phyloP scores from a whole-genome alignment of 1,140 invertebrate species.

The Sinonovacula constricta region DNA sequence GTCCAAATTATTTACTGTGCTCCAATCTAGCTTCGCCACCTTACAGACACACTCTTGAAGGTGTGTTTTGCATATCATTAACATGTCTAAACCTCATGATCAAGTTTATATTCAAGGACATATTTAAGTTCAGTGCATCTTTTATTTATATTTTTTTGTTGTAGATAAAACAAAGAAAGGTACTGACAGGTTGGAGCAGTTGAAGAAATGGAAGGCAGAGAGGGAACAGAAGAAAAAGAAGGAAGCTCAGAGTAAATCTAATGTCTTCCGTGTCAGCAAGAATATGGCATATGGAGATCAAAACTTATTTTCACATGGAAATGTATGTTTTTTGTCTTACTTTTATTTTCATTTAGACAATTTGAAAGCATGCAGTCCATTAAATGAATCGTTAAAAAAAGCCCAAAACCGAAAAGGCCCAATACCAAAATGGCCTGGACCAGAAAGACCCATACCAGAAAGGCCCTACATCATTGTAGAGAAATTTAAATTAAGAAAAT shows the following conservation, averaged over 20 bases:
- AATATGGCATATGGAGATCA: constrained; percentile 16
- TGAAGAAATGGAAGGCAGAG: constrained; percentile 43
- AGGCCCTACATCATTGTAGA: too few relatives aligned
- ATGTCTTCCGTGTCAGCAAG: constrained; percentile 43
- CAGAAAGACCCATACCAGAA: too few relatives aligned
- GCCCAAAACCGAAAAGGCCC: too few relatives aligned
- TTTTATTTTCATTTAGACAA: too few relatives aligned
- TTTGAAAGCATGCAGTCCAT: too few relatives aligned
- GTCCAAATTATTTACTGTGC: not conserved
- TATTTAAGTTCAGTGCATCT: too few relatives aligned
- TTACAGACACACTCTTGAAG: not conserved
- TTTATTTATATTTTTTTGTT: not conserved
- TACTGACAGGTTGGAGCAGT: constrained; percentile 16
- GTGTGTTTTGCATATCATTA: not conserved
- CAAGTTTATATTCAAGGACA: too few relatives aligned
- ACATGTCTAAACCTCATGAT: not conserved
- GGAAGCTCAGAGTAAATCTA: constrained; percentile 6
- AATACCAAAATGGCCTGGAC: too few relatives aligned
- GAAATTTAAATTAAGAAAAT: too few relatives aligned
- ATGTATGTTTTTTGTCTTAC: too few relatives aligned
- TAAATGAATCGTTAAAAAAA: too few relatives aligned
- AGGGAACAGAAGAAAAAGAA: constrained; percentile 22
- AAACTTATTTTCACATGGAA: too few relatives aligned
- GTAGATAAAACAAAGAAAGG: constrained; percentile 10
- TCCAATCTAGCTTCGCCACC: not conserved